Evolutionary conservation across 2,797 vertebrate genomes (phyloP), one percentile per base, ranked within the genome.

Genomic region (Pyrrhura leucotis): DNA sequence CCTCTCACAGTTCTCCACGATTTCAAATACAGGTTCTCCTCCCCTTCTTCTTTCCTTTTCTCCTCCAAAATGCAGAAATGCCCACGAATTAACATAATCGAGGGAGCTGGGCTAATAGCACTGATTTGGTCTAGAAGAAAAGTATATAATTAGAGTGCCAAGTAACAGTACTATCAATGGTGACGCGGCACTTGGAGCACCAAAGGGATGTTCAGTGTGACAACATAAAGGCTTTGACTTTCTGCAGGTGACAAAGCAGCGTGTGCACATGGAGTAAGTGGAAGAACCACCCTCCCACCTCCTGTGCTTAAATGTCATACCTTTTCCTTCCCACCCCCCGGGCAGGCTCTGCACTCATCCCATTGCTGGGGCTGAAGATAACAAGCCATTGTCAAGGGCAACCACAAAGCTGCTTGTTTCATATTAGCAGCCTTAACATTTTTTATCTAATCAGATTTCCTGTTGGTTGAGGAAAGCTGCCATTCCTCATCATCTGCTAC

Each of bases 381-480:
- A 51, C 54, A 81, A 94, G n/a, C n/a, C 53, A 92, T 33, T 66
- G 85, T 53, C 78, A 95, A 63, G 92, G 92, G 88, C 88, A 94
- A 73, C 35, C 33, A 21, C 29, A 59, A 53, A 48, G 71, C 56
- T 76, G 25, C 51, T 94, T 89, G n/a, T 66, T 89, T 66, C 58
- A 77, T 33, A 77, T 92, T 85, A 80, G 53, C 21, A 28, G 61
- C 77, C 68, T 87, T 88, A 84, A 80, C 50, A 62, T 80, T 63
- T 91, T 89, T 40, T 62, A 85, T 58, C 74, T 58, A 73, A 83
- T 69, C 85, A 87, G 83, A 74, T 95, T 97, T 95, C 88, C 76
- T 86, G 88, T 82, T 85, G 63, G 67, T 76, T 90, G 73, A 85
- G 54, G 69, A 88, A 90, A 93, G 62, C 72, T 94, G 88, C 75